A percentile compares a stretch with the other conserved stretches of the same genome.
phyloP scores from a whole-genome alignment of 2,113 vertebrate genomes.

The Dicaeum eximium region DNA sequence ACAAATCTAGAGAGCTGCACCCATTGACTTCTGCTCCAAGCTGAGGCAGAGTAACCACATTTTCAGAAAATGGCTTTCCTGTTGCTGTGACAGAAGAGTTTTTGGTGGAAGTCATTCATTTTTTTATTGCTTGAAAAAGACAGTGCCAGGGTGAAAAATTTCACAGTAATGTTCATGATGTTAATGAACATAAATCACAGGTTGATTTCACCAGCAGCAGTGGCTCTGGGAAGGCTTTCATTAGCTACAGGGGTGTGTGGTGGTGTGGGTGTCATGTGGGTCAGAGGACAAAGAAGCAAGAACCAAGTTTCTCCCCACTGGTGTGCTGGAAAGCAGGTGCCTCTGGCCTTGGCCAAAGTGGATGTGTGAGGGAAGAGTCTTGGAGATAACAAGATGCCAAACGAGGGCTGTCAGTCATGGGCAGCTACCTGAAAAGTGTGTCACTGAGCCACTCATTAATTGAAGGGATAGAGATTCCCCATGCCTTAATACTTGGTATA shows the following conservation, averaged over 20 bases:
- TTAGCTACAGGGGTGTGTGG: neutral
- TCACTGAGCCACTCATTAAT: neutral
- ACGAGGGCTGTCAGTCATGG: neutral
- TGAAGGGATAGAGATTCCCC: neutral
- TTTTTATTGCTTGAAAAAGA: constrained; percentile 31
- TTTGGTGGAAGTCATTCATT: constrained; percentile 34
- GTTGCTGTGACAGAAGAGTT: constrained; percentile 25
- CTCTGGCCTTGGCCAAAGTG: neutral
- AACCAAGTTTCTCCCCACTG: neutral
- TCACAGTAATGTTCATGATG: neutral
- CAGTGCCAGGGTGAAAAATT: neutral
- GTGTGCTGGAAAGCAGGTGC: neutral
- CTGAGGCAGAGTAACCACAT: neutral
- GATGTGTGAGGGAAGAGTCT: neutral
- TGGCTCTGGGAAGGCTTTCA: neutral
- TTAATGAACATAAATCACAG: constrained; percentile 38
- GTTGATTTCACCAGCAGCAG: neutral
- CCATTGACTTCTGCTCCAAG: constrained; percentile 5
- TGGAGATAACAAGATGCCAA: neutral
- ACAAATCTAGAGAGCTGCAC: neutral
- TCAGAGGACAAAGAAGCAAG: neutral
- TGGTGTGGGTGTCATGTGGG: neutral
- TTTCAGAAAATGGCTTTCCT: constrained; percentile 14
- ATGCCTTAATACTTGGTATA: neutral
- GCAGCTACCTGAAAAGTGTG: neutral